phyloP scores from a whole-genome alignment of 2,888 invertebrate genomes.

The Caenorhabditis sp. region DNA sequence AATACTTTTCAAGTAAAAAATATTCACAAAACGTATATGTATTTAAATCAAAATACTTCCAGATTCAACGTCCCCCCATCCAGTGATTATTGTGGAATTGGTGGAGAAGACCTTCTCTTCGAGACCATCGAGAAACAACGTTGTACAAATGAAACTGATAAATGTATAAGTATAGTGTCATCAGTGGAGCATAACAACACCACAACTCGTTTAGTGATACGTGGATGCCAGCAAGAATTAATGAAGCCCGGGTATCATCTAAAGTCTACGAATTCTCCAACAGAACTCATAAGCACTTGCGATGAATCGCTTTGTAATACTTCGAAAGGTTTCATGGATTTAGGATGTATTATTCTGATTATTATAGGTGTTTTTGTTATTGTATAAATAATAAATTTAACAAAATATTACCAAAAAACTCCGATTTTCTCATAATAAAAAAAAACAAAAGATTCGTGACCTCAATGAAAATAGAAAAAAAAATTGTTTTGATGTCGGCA shows the following conservation, averaged over 20 bases:
- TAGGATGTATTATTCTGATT: no score
- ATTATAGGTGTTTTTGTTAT: no score
- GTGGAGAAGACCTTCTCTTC: slow-evolving; percentile 15
- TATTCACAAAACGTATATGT: no score
- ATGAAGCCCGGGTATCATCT: not conserved
- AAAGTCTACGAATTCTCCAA: not conserved
- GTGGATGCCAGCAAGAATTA: not conserved
- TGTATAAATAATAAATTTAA: no score
- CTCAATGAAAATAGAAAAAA: no score
- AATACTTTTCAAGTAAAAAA: no score
- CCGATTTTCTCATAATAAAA: no score
- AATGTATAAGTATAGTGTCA: not conserved
- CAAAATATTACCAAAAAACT: no score
- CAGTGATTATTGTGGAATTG: slow-evolving; percentile 22
- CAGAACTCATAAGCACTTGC: not conserved
- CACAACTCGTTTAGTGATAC: not conserved
- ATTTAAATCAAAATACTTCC: no score
- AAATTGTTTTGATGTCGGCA: no score
- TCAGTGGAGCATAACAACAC: not conserved
- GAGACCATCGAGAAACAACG: not conserved
- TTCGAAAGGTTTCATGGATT: no score
- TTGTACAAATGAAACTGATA: not conserved
- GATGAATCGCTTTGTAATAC: not conserved
- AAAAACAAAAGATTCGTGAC: no score
- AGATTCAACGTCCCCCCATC: slow-evolving; percentile 40